Conservation (phyloP, 2,888 invertebrate genomes). For the Torymus tubicola region DNA sequence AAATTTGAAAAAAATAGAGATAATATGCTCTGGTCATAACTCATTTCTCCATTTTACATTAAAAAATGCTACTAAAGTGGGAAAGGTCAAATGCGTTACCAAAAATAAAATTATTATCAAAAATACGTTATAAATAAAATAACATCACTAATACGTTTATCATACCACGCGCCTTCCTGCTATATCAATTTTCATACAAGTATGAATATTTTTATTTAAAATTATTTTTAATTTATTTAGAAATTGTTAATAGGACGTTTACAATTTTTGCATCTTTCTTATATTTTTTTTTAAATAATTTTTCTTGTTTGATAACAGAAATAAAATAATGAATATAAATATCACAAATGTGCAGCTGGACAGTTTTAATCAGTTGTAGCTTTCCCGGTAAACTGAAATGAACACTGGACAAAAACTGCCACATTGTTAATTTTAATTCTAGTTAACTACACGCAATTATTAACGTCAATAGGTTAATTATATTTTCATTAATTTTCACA, state of each 20-base stretch:
- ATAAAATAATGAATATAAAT: neutral
- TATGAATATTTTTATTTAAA: too few relatives aligned
- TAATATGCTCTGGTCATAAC: too few relatives aligned
- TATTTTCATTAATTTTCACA: too few relatives aligned
- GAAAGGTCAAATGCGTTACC: neutral
- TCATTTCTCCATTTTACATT: too few relatives aligned
- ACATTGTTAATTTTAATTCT: neutral
- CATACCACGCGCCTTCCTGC: neutral
- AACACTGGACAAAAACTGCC: neutral
- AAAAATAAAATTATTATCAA: neutral
- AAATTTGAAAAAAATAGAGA: too few relatives aligned
- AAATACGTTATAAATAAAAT: slow-evolving; percentile 14
- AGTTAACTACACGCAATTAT: too few relatives aligned
- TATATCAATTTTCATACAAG: too few relatives aligned
- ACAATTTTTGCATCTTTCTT: neutral
- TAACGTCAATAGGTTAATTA: too few relatives aligned
- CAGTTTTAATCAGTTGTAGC: slow-evolving; percentile 24
- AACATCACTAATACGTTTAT: slow-evolving; percentile 13
- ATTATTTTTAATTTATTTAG: too few relatives aligned
- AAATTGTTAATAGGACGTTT: neutral
- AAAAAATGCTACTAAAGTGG: neutral
- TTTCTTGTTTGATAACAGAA: neutral
- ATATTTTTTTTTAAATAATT: slow-evolving; percentile 10
- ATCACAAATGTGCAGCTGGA: neutral
- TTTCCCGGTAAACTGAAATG: slow-evolving; percentile 9